phyloP scores from a whole-genome alignment of 2,113 vertebrate genomes.

The Oreochromis aureus region DNA sequence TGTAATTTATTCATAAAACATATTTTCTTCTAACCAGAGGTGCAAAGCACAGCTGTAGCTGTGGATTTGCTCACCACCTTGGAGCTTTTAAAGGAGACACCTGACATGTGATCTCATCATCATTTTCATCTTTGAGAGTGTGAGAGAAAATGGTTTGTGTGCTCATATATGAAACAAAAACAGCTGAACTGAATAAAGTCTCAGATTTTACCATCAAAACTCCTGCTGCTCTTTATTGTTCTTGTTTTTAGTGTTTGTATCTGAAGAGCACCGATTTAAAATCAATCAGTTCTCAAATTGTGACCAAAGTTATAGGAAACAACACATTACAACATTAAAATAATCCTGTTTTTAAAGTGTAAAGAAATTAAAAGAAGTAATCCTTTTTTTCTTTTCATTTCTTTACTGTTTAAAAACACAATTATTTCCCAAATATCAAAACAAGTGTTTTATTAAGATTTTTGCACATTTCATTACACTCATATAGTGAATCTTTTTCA shows the following conservation, averaged over 20 bases:
- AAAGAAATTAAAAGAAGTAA: accelerated
- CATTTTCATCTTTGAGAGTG: background rate
- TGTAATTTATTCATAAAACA: background rate
- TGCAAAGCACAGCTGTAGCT: background rate
- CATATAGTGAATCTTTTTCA: background rate
- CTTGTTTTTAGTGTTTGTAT: background rate
- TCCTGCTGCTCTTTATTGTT: background rate
- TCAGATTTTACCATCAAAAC: background rate
- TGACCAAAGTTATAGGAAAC: background rate
- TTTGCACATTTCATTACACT: background rate
- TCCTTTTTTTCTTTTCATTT: background rate
- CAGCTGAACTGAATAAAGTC: background rate
- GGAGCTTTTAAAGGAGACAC: background rate
- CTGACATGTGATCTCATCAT: accelerated
- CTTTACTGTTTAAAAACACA: background rate
- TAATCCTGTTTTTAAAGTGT: background rate
- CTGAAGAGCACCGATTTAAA: background rate
- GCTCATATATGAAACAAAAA: background rate
- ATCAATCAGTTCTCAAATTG: background rate
- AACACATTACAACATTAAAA: background rate
- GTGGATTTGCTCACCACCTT: accelerated
- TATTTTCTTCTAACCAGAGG: accelerated
- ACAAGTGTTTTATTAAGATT: background rate
- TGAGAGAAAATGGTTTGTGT: background rate
- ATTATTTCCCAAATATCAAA: background rate